Evolutionary conservation across 2,888 invertebrate species (phyloP).

Genomic region (Abrostola tripartita): DNA sequence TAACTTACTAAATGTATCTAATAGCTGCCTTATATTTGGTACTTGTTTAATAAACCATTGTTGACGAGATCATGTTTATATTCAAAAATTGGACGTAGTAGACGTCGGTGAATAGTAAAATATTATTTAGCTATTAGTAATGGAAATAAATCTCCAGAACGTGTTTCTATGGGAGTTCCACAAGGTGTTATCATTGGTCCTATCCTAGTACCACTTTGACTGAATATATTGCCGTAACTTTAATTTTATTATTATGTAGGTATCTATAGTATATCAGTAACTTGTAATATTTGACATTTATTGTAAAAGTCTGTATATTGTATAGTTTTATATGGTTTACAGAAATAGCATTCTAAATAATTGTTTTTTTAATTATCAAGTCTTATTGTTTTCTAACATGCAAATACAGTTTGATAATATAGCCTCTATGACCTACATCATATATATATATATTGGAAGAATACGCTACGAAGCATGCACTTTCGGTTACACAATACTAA

Average conservation of each 20-base stretch:
- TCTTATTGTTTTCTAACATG: not conserved
- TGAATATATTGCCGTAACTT: too few species aligned
- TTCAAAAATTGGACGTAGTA: too few species aligned
- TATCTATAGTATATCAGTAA: too few species aligned
- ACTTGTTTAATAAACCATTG: too few species aligned
- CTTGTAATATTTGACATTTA: not conserved
- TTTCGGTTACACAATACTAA: conserved; percentile 4
- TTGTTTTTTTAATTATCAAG: not conserved
- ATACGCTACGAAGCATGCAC: not conserved
- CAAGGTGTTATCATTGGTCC: too few species aligned
- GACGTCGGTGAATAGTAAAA: conserved; percentile 1
- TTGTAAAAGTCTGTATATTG: not conserved
- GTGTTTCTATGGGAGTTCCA: too few species aligned
- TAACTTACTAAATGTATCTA: too few species aligned
- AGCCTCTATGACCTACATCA: not conserved
- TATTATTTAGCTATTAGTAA: not conserved
- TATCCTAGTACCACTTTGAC: too few species aligned
- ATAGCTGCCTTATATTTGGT: too few species aligned
- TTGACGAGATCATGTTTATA: too few species aligned
- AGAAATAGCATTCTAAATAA: not conserved
- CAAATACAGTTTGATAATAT: conserved; percentile 2
- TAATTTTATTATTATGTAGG: too few species aligned
- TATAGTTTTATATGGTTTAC: not conserved
- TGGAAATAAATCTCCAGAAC: not conserved
- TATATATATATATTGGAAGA: conserved; percentile 5